Conservation (phyloP, 1,140 invertebrate species). For the Microplitis mediator region DNA sequence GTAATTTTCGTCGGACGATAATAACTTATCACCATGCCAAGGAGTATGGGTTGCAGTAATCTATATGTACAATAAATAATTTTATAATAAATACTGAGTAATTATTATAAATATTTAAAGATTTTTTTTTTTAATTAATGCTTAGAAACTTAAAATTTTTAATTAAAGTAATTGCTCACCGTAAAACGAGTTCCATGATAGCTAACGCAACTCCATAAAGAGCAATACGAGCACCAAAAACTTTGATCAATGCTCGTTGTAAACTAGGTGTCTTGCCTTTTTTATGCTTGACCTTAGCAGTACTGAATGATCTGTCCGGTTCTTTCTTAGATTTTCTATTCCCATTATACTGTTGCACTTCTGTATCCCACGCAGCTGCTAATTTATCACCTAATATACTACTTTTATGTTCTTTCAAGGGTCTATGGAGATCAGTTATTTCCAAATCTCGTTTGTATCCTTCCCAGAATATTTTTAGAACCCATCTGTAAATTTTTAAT, state of each 20-base stretch:
- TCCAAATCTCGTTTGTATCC: slow-evolving; percentile 72
- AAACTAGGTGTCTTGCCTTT: slow-evolving; percentile 60
- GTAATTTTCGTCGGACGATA: too few species aligned
- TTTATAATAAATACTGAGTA: too few species aligned
- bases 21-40: too few species aligned
- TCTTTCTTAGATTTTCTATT: not conserved
- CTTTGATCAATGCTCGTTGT: slow-evolving; percentile 60
- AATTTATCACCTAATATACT: slow-evolving; percentile 59
- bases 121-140: too few species aligned
- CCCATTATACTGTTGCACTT: slow-evolving; percentile 30
- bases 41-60: too few species aligned
- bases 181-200: slow-evolving; percentile 61
- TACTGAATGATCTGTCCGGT: slow-evolving; percentile 11
- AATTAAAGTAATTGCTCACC: slow-evolving; percentile 48
- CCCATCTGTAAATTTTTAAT: slow-evolving; percentile 63
- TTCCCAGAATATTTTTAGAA: slow-evolving; percentile 69
- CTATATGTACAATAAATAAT: too few species aligned
- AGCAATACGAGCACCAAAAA: slow-evolving; percentile 63
- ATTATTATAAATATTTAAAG: too few species aligned
- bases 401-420: slow-evolving; percentile 66
- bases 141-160: not conserved
- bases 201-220: slow-evolving; percentile 61
- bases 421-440: slow-evolving; percentile 70
- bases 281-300: slow-evolving; percentile 26
- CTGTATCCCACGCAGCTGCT: slow-evolving; percentile 47